A percentile compares a stretch with the other conserved stretches of the same genome.
Evolutionary conservation across 37 sponge, comb jelly and placozoan genomes (phyloP).

Genomic region (Tethya wilhelma): DNA sequence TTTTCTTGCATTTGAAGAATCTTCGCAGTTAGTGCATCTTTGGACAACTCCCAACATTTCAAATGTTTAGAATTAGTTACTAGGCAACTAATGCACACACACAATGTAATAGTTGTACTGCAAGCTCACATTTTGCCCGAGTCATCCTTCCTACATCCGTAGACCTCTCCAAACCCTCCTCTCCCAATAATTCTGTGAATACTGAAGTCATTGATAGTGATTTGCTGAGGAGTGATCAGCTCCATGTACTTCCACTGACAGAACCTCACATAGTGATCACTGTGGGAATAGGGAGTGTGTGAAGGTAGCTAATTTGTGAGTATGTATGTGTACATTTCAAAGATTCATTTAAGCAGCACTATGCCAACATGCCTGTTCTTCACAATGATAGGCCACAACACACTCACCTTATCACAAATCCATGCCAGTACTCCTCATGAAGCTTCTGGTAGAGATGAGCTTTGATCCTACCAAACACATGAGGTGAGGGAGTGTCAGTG

Average conservation of each 20-base stretch:
- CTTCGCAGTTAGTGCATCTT: no score
- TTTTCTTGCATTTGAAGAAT: no score
- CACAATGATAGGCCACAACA: background rate
- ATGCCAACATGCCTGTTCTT: no score
- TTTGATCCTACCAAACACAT: conserved; percentile 13
- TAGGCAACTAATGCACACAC: background rate
- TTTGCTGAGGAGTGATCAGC: conserved; percentile 55
- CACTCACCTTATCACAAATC: conserved; percentile 28
- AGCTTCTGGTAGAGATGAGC: conserved; percentile 21
- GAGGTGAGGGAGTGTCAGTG: background rate
- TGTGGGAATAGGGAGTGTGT: conserved; percentile 7
- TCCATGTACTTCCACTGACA: conserved; percentile 99
- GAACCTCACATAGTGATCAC: conserved; percentile 71
- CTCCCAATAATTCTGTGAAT: conserved; percentile 96
- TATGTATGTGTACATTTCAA: background rate
- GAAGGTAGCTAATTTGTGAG: background rate
- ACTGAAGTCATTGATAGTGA: conserved; percentile 88
- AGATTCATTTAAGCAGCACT: no score
- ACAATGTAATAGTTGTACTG: background rate
- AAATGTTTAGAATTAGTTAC: background rate
- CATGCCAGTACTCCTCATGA: conserved; percentile 24
- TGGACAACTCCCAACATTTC: no score
- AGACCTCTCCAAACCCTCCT: conserved; percentile 99
- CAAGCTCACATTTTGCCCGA: conserved; percentile 88
- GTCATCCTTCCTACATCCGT: conserved; percentile 95